phyloP scores from a whole-genome alignment of 2,888 invertebrate genomes.

The Pollenia amentaria region DNA sequence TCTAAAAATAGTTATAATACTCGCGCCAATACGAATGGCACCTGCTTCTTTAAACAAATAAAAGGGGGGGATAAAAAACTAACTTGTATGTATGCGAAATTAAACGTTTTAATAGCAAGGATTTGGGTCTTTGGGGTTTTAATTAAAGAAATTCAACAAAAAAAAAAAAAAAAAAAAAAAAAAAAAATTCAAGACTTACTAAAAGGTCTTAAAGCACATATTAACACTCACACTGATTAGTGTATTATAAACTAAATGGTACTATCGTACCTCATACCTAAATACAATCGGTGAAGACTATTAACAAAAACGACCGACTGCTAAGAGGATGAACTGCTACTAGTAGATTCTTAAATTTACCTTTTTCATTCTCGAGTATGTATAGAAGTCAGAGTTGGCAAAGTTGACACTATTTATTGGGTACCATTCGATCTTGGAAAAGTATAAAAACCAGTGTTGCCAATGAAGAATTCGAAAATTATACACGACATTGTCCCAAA shows the following conservation, averaged over 20 bases:
- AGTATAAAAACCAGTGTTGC: too few relatives aligned
- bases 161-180: slow-evolving; percentile 33
- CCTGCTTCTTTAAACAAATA: slow-evolving; percentile 63
- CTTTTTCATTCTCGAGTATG: background rate
- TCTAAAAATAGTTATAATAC: slow-evolving; percentile 66
- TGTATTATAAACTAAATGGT: background rate
- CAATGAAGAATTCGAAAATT: too few relatives aligned
- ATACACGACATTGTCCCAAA: too few relatives aligned
- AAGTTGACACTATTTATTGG: too few relatives aligned
- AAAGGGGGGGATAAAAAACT: background rate
- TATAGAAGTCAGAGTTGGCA: too few relatives aligned
- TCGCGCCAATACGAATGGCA: slow-evolving; percentile 56
- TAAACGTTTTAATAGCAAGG: slow-evolving; percentile 69
- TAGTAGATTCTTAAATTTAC: slow-evolving; percentile 28
- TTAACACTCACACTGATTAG: background rate
- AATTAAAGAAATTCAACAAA: slow-evolving; percentile 70
- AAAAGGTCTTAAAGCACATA: slow-evolving; percentile 47
- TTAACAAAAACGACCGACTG: slow-evolving; percentile 33
- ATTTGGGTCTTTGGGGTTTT: slow-evolving; percentile 69
- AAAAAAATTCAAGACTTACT: slow-evolving; percentile 10
- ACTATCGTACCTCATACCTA: too few relatives aligned
- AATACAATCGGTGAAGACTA: slow-evolving; percentile 22
- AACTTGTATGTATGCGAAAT: slow-evolving; percentile 61
- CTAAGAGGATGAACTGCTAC: slow-evolving; percentile 26
- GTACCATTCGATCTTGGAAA: too few relatives aligned